Conservation (phyloP, 2,113 vertebrate genomes). For the Nothocercus julius region DNA sequence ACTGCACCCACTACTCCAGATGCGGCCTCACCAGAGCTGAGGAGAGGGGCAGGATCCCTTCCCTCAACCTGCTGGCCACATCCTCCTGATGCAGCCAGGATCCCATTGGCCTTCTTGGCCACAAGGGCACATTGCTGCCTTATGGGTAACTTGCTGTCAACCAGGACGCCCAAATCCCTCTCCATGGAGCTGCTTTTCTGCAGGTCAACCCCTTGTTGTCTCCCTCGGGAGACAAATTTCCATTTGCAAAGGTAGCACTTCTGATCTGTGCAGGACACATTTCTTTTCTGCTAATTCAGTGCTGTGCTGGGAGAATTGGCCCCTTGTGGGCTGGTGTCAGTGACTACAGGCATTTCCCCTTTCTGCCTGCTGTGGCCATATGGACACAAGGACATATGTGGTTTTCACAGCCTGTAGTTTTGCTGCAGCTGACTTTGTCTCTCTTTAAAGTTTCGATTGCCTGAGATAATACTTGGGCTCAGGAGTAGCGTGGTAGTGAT, state of each 20-base stretch:
- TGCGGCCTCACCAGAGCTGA: too few relatives aligned
- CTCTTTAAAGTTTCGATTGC: slow-evolving; percentile 33
- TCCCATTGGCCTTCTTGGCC: too few relatives aligned
- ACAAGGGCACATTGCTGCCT: too few relatives aligned
- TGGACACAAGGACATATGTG: neutral
- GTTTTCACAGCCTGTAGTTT: neutral
- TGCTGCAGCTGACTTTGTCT: slow-evolving; percentile 30
- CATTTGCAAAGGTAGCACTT: neutral
- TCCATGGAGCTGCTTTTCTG: too few relatives aligned
- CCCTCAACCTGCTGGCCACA: too few relatives aligned
- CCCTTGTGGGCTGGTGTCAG: neutral
- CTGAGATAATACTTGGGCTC: neutral
- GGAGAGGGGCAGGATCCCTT: too few relatives aligned
- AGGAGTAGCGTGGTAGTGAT: neutral
- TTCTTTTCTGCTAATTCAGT: neutral
- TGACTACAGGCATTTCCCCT: slow-evolving; percentile 28
- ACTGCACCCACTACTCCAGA: too few relatives aligned
- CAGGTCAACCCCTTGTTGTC: too few relatives aligned
- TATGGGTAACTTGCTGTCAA: too few relatives aligned
- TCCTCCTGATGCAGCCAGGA: too few relatives aligned
- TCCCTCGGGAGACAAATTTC: rapidly evolving
- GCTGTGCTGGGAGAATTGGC: neutral
- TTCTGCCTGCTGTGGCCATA: neutral
- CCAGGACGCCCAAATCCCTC: too few relatives aligned
- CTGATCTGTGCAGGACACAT: neutral